Evolutionary conservation across 2,797 vertebrate species (phyloP), one percentile per base, ranked within the genome.

Genomic region (Falco naumanni): DNA sequence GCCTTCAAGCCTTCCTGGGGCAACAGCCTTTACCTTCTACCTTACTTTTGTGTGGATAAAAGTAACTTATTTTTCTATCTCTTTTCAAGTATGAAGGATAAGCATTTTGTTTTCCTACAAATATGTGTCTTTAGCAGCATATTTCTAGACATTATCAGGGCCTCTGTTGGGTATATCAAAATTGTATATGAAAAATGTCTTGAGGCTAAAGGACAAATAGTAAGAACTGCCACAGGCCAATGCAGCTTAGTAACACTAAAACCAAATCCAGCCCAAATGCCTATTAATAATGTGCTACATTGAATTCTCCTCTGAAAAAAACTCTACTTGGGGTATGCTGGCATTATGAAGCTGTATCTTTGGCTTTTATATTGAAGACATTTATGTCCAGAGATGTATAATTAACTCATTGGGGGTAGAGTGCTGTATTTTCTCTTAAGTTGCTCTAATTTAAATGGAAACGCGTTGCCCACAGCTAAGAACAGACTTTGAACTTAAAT

Each of bases 401-500:
- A 94, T 95, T 94, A 94, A 93, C 91, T 96, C 87, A 91, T 59
- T 69, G 59, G 48, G 68, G 75, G 31, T 16, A 91, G 51, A 88
- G 90, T 94, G 84, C 47, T 94, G n/a, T 72, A 93, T 89, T 94
- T 97, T 77, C 71, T 86, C 90, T 84, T 94, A 96, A 91, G 81
- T 61, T 92, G 83, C 43, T 90, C 50, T 92, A 95, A 94, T 96
- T 95, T 96, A 95, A 97, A 90, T 77, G 79, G 91, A 94, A 96
- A 90, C 29, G 3, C 64, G 83, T 88, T 95, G 90, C 93, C 96
- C 85, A 90, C 41, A 96, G 95, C 95, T 83, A 96, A 79, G 72
- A 96, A 87, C 69, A 93, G 89, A 96, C 79, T 93, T 92, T 96
- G 95, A 97, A 92, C 84, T 88, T 96, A 96, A 95, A 97, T 96